Percentiles rank a stretch among this genome's conserved stretches.
phyloP scores from a whole-genome alignment of 2,113 vertebrate species.

The Centropristis striata region DNA sequence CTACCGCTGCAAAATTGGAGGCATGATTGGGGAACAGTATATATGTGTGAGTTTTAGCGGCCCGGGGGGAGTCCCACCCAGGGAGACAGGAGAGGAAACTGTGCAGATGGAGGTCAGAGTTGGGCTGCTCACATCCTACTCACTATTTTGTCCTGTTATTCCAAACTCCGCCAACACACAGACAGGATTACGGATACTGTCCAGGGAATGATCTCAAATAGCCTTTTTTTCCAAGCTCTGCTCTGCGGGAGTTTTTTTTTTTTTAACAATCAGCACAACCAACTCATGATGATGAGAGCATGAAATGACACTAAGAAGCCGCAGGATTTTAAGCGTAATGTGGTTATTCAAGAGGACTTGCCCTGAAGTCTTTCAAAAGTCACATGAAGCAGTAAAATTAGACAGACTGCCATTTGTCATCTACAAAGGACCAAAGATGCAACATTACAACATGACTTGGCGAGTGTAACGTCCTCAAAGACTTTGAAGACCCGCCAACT shows the following conservation, averaged over 20 bases:
- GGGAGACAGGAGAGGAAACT: slow-evolving; percentile 76
- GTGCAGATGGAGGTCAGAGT: slow-evolving; percentile 74
- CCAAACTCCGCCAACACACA: slow-evolving; percentile 55
- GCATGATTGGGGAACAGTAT: slow-evolving; percentile 66
- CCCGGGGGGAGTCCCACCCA: slow-evolving; percentile 77
- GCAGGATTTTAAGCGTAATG: slow-evolving; percentile 20
- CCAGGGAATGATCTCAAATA: slow-evolving; percentile 39
- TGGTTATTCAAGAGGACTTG: neutral
- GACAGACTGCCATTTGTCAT: slow-evolving; percentile 33
- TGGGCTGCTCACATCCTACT: slow-evolving; percentile 67
- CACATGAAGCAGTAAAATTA: slow-evolving; percentile 47
- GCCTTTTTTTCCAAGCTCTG: neutral
- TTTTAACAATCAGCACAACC: slow-evolving; percentile 9
- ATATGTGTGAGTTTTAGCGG: slow-evolving; percentile 64
- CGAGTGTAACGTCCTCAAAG: slow-evolving; percentile 19
- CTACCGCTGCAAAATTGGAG: slow-evolving; percentile 35
- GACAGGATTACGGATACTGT: slow-evolving; percentile 18
- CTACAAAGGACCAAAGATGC: slow-evolving; percentile 20
- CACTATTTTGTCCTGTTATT: slow-evolving; percentile 69
- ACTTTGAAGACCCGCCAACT: slow-evolving; percentile 43
- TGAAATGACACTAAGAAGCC: slow-evolving; percentile 1
- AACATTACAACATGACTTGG: slow-evolving; percentile 44
- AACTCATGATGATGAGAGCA: slow-evolving; percentile 20
- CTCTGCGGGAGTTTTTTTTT: neutral
- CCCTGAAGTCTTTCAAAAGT: neutral